Conservation (phyloP, 2,797 vertebrate genomes). For the Argya squamiceps region DNA sequence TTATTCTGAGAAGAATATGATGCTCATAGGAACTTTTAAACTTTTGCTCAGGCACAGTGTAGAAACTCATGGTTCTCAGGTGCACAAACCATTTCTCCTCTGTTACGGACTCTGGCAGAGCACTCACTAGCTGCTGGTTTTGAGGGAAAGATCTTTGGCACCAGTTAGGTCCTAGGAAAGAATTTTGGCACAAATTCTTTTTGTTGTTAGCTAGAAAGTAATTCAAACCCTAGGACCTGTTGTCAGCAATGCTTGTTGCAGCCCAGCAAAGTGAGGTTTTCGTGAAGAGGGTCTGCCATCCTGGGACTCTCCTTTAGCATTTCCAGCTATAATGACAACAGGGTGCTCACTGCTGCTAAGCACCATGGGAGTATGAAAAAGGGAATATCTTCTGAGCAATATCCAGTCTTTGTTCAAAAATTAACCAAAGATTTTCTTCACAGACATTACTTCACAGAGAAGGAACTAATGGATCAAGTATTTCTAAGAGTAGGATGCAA, state of each 20-base stretch:
- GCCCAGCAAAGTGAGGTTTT: neutral
- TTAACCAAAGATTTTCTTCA: neutral
- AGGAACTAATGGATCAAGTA: neutral
- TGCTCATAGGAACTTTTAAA: neutral
- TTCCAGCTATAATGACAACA: neutral
- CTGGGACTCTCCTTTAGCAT: neutral
- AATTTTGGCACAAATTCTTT: neutral
- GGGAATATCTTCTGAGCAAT: neutral
- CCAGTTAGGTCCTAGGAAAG: neutral
- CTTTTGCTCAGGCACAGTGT: neutral
- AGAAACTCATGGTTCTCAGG: neutral
- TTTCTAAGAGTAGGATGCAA: neutral
- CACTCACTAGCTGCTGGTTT: neutral
- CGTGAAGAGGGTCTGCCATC: neutral
- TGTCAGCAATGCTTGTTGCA: neutral
- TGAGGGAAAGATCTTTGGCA: neutral
- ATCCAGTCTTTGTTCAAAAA: neutral
- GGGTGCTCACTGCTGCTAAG: neutral
- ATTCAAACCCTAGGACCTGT: neutral
- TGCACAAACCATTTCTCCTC: neutral
- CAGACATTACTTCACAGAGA: neutral
- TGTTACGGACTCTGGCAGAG: neutral
- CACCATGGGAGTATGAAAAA: neutral
- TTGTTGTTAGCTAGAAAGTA: neutral
- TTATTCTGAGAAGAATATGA: neutral